These are phyloP conservation scores for Rhabdornis inornatus DNA, from an alignment of 2,113 vertebrate genomes.

Conservation along the genomic window DNA sequence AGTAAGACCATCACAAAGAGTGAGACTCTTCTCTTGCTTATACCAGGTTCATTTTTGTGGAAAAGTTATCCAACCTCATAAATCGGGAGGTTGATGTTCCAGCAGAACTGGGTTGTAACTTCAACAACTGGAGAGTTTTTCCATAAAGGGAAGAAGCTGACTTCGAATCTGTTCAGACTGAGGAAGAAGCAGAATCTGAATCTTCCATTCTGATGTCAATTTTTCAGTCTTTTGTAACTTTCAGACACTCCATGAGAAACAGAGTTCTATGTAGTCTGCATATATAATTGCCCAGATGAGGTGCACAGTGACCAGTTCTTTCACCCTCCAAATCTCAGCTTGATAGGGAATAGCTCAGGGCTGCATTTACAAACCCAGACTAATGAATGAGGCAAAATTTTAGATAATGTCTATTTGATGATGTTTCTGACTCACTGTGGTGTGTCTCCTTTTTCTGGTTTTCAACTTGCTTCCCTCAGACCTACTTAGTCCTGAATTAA, in stretches of 20 bases:
- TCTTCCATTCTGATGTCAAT: neutral
- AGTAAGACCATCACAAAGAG: neutral
- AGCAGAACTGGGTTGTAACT: neutral
- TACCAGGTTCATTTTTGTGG: neutral
- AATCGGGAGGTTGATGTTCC: neutral
- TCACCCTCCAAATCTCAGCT: neutral
- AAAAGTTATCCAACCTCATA: neutral
- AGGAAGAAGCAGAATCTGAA: neutral
- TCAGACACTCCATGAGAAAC: neutral
- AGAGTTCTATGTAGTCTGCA: neutral
- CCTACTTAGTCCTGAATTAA: neutral
- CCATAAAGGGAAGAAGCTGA: neutral
- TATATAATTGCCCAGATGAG: neutral
- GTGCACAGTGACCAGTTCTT: neutral
- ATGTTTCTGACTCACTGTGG: neutral
- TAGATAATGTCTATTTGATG: rapidly evolving
- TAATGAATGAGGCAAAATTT: neutral
- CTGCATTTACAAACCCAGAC: neutral
- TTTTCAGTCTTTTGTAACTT: neutral
- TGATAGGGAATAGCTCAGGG: neutral
- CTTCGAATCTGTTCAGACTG: neutral
- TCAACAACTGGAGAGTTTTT: neutral
- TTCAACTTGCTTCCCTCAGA: neutral
- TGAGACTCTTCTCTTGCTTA: neutral
- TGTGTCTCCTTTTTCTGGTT: neutral